Base-by-base conservation (phyloP, 2,113 vertebrate genomes). In the Actenoides hombroni region DNA sequence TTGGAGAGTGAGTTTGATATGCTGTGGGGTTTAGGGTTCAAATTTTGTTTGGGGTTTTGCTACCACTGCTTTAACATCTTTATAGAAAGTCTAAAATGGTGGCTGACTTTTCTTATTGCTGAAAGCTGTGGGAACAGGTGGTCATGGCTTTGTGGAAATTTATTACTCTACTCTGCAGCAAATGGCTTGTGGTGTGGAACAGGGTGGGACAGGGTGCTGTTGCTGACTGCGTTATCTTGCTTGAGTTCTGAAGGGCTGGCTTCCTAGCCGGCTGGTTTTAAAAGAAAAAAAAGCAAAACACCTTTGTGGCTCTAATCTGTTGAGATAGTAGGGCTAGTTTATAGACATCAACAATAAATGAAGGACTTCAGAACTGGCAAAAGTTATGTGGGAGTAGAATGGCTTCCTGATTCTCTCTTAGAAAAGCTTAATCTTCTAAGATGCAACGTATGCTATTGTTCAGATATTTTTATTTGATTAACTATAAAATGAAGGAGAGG, bases 51-150 rank as follows among this genome's bases (percentile, higher is more conserved):
- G 71, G n/a, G 7, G 5, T 39, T 69, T 88, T 90, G 64, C n/a
- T 83, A 11, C 16, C 6, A 1, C 37, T 78, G 46, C 20, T 70
- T 64, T 26, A 78, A 76, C 8, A 6, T 25, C 39, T 10, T 14
- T 61, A 64, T 69, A 39, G 65, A 7, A 59, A 35, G 21, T 15
- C 13, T 59, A 8, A 46, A 60, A 13, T 78, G 42, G 73, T 67
- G 46, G 77, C 25, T 86, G 74, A 17, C 79, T 77, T 86, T 88
- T 75, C 86, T 39, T 4, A 1, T 53, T 82, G 74, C 74, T 78
- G 56, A 10, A 82, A 39, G 91, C 91, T 89, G 83, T 94, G 93
- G 94, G 86, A 96, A 79, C 93, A 94, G 95, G 89, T 95, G 93
- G 86, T 57, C 40, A 3, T 18, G 64, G 77, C 61, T 95, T 71